Conservation (phyloP, 2,113 vertebrate species). For the Phalacrocorax carbo region DNA sequence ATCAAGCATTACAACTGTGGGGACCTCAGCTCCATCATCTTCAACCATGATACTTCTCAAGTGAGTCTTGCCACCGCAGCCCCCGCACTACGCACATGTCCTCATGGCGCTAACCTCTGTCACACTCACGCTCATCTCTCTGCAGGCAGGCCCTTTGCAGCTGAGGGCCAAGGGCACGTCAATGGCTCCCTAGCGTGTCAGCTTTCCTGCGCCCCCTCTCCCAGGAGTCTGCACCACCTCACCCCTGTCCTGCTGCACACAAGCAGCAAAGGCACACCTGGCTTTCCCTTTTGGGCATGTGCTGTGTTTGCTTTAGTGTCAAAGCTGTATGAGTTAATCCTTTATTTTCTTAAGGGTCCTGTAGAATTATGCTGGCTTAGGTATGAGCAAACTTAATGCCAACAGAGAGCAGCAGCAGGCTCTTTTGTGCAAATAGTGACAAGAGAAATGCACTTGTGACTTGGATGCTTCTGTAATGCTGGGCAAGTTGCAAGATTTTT, state of each 20-base stretch:
- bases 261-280: not conserved
- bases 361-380: not conserved
- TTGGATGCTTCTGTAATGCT: not conserved
- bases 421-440: not conserved
- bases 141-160: not conserved
- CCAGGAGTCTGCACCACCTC: not conserved
- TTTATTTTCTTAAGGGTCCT: not conserved
- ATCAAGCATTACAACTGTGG: slow-evolving; percentile 91
- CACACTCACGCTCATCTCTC: not conserved
- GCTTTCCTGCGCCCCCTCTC: not conserved
- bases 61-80: slow-evolving; percentile 51
- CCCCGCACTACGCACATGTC: not conserved
- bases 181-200: not conserved
- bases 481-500: not conserved
- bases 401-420: not conserved
- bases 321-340: not conserved
- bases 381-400: not conserved
- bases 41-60: slow-evolving; percentile 87
- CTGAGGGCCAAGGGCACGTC: not conserved
- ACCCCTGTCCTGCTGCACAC: not conserved
- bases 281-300: not conserved
- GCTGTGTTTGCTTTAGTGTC: fast-evolving
- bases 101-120: not conserved
- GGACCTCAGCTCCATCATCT: slow-evolving; percentile 88
- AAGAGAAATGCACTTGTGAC: not conserved